Percentiles rank a stretch among this genome's conserved stretches.
Conservation (phyloP, 2,888 invertebrate species). For the Aplocera efformata region DNA sequence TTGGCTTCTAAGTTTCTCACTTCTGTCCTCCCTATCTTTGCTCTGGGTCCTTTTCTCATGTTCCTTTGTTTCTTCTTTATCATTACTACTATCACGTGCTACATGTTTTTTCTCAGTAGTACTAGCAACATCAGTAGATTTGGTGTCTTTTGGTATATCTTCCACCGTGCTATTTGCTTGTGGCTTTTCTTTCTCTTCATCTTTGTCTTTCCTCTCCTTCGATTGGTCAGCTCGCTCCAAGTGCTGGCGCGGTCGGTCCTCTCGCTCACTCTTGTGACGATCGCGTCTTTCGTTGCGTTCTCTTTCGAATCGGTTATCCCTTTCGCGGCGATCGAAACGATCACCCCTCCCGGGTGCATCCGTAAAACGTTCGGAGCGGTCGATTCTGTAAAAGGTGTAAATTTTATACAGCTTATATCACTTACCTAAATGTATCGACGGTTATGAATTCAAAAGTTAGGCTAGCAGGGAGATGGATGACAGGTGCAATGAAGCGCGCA, state of each 20-base stretch:
- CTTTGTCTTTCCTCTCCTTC: constrained; percentile 5
- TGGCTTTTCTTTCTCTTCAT: constrained; percentile 1
- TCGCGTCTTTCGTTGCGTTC: constrained; percentile 30
- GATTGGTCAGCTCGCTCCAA: constrained; percentile 19
- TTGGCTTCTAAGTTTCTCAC: background rate
- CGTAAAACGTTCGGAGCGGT: background rate
- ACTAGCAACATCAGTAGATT: background rate
- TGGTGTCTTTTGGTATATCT: constrained; percentile 2
- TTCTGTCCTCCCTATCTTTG: background rate
- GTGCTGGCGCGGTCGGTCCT: constrained; percentile 24
- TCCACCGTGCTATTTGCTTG: constrained; percentile 8
- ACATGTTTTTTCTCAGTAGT: too few species aligned
- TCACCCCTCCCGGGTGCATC: constrained; percentile 12
- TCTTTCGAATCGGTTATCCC: constrained; percentile 21
- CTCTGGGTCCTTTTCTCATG: background rate
- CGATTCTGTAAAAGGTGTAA: too few species aligned
- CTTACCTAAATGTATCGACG: too few species aligned
- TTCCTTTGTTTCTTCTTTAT: background rate
- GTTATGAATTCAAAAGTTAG: too few species aligned
- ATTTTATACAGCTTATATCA: too few species aligned
- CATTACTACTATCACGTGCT: too few species aligned
- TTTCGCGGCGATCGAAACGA: constrained; percentile 18
- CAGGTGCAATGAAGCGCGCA: too few species aligned
- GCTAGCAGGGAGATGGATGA: too few species aligned
- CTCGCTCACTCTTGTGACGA: constrained; percentile 30